These are phyloP conservation scores for Rhodeus uyekii DNA, from an alignment of 2,797 vertebrate genomes.

Conservation along the genomic window DNA sequence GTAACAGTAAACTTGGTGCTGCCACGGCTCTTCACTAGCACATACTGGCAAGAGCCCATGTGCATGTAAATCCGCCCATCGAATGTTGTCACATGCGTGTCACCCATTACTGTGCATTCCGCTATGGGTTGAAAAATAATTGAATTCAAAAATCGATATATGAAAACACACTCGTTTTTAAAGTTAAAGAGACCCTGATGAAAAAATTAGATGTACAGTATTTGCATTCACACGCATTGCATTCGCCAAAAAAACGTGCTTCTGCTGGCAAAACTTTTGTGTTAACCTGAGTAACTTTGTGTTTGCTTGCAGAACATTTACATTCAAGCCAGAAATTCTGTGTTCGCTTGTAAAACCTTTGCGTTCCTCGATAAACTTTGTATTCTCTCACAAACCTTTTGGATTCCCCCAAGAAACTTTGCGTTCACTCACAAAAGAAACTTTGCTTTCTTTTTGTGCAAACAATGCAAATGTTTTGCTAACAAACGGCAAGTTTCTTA, in stretches of 20 bases:
- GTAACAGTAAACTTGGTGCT: conserved; percentile 90
- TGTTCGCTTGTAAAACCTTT: neutral
- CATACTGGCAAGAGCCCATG: conserved; percentile 92
- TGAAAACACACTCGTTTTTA: neutral
- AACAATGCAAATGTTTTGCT: neutral
- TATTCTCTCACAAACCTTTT: too few relatives aligned
- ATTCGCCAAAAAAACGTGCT: neutral
- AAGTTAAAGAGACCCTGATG: neutral
- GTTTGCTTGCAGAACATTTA: neutral
- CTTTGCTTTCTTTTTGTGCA: too few relatives aligned
- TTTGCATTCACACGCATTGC: neutral
- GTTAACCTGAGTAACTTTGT: neutral
- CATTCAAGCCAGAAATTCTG: neutral
- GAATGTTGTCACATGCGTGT: conserved; percentile 93
- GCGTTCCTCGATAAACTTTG: too few relatives aligned
- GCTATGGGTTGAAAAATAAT: conserved; percentile 67
- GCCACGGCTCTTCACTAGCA: conserved; percentile 90
- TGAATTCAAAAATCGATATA: neutral
- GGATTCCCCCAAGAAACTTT: too few relatives aligned
- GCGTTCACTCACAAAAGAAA: too few relatives aligned
- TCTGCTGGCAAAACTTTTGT: neutral
- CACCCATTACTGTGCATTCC: conserved; percentile 90
- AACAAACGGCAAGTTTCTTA: neutral
- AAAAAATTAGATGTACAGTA: neutral
- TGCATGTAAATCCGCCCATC: conserved; percentile 95